These are phyloP conservation scores for Syrmaticus mikado DNA, from an alignment of 2,113 vertebrate species.

Conservation along the genomic window DNA sequence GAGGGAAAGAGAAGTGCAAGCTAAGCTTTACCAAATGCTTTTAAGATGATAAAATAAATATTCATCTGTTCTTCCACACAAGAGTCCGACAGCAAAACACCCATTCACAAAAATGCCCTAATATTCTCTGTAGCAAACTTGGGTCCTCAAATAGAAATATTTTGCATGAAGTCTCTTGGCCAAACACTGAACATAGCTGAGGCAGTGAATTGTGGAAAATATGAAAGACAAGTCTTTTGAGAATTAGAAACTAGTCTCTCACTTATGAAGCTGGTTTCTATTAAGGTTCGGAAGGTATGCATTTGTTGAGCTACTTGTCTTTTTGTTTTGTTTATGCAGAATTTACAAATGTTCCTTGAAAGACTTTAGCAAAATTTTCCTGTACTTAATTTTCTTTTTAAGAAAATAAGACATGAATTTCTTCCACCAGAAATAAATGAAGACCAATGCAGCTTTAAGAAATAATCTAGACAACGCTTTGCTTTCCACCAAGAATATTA, in stretches of 20 bases:
- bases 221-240: not conserved
- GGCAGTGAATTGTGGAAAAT: not conserved
- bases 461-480: not conserved
- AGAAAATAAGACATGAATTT: not conserved
- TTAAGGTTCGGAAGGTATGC: not conserved
- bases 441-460: not conserved
- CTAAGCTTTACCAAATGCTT: not conserved
- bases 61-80: not conserved
- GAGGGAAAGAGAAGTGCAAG: not conserved
- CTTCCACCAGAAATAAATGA: not conserved
- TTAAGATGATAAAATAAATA: not conserved
- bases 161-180: not conserved
- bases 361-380: not conserved
- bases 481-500: not conserved
- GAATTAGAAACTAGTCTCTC: not conserved
- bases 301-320: not conserved
- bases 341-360: not conserved
- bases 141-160: not conserved
- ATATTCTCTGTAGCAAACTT: not conserved
- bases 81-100: not conserved
- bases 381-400: not conserved
- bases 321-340: not conserved
- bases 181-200: not conserved
- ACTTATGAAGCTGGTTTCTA: not conserved
- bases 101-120: not conserved